Evolutionary conservation across 2,113 vertebrate species (phyloP), one percentile per base, ranked within the genome.

Genomic region (Leptocoma aspasia): DNA sequence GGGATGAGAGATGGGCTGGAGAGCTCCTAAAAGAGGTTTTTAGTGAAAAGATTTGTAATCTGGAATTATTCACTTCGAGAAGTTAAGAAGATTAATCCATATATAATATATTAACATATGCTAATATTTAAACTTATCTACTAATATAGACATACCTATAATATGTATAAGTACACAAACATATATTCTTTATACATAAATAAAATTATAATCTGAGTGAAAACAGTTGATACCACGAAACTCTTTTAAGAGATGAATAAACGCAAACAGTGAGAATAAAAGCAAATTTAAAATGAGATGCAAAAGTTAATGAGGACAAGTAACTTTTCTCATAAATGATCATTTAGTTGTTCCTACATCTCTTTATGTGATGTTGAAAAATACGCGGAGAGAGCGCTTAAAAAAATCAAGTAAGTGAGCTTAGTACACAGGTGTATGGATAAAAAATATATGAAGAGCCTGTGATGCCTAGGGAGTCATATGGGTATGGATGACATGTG

Each of bases 1-100:
- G 9, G 37, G 17, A 63, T 39, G 57, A 59, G 5, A 4, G 56
- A 3, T 61, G 39, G 37, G 8, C 16, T 45, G 23, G 42, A 77
- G 21, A 70, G 8, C 21, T 85, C 31, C 37, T 49, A 47, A 37
- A 78, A 27, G 19, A 33, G 4, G 3, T 16, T 60, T 54, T 56
- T n/a, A 44, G 42, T 28, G 13, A 56, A 14, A 50, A 56, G 9
- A 8, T 59, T 71, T 37, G 5, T 72, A 26, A 42, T 47, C 10
- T 28, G 28, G 8, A 76, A 12, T 63, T 35, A 11, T 2, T 26
- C 0, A 0, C n/a, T 80, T 60, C 41, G 41, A 41, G 26, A 89
- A 65, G 10, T 37, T 57, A 33, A 7, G 28, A 50, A 13, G 2
- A 44, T 37, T 39, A 49, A 33, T 57, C 31, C 22, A 15, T 8